A percentile compares a stretch with the other conserved stretches of the same genome.
Evolutionary conservation across 2,888 invertebrate genomes (phyloP).

Genomic region (Phania funesta): DNA sequence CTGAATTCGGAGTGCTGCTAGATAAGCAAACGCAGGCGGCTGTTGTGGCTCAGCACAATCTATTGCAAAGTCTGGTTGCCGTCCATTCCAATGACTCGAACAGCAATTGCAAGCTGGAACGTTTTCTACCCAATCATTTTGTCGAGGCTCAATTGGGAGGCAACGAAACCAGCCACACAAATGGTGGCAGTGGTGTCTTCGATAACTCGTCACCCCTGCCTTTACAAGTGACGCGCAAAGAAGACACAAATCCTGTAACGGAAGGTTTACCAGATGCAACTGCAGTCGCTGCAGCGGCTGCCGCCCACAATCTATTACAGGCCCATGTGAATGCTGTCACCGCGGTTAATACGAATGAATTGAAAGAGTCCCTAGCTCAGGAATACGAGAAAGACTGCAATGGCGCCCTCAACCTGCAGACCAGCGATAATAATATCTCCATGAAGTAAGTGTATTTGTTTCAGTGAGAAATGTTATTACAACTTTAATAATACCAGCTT

Average conservation of each 20-base stretch:
- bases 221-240: slow-evolving; percentile 67
- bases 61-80: slow-evolving; percentile 73
- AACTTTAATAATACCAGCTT: slow-evolving; percentile 49
- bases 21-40: slow-evolving; percentile 74
- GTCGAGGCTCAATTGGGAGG: slow-evolving; percentile 79
- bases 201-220: slow-evolving; percentile 53
- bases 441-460: slow-evolving; percentile 74
- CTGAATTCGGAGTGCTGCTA: slow-evolving; percentile 76
- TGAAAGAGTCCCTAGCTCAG: slow-evolving; percentile 68
- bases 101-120: slow-evolving; percentile 76
- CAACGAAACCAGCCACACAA: slow-evolving; percentile 70
- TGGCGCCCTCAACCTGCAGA: slow-evolving; percentile 75
- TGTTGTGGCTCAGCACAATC: slow-evolving; percentile 67
- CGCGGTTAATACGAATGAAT: slow-evolving; percentile 38
- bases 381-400: slow-evolving; percentile 76
- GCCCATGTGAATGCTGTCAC: slow-evolving; percentile 53
- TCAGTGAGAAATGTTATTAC: slow-evolving; percentile 15
- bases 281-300: slow-evolving; percentile 28
- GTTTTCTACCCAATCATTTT: slow-evolving; percentile 79
- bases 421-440: slow-evolving; percentile 75
- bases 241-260: slow-evolving; percentile 26
- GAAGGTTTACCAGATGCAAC: slow-evolving; percentile 32
- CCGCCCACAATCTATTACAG: slow-evolving; percentile 56
- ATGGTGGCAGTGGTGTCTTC: slow-evolving; percentile 40
- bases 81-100: slow-evolving; percentile 75